Evolutionary conservation across 2,888 invertebrate genomes (phyloP).

Genomic region (Ophion ellenae): DNA sequence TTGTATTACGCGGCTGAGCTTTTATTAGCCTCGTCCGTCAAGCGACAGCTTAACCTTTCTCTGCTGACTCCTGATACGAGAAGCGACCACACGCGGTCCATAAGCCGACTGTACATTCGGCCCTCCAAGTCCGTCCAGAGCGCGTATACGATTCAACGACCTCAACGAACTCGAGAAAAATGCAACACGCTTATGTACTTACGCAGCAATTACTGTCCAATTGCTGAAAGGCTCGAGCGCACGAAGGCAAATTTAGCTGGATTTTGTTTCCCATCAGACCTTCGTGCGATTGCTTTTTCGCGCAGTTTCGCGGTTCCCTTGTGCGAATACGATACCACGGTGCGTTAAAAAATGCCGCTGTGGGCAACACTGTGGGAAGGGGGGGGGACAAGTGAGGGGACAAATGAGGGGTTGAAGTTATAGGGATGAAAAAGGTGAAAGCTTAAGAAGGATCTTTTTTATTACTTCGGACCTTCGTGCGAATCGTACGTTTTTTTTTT

Average conservation of each 20-base stretch:
- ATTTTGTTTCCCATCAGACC: neutral
- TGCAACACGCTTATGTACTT: neutral
- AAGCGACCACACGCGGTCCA: slow-evolving; percentile 19
- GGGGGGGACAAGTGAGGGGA: too few relatives aligned
- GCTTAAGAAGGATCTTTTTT: too few relatives aligned
- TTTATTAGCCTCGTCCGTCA: slow-evolving; percentile 78
- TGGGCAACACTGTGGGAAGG: too few relatives aligned
- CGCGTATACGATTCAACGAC: neutral
- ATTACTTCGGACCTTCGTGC: too few relatives aligned
- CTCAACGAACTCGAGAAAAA: neutral
- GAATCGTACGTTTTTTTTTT: too few relatives aligned
- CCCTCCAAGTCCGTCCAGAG: neutral
- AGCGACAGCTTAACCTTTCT: slow-evolving; percentile 79
- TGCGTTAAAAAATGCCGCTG: too few relatives aligned
- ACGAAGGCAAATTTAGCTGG: neutral
- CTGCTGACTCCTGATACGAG: slow-evolving; percentile 64
- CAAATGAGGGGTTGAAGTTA: too few relatives aligned
- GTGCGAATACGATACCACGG: too few relatives aligned
- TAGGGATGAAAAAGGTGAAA: too few relatives aligned
- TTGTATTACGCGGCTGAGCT: slow-evolving; percentile 78
- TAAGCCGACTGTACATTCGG: slow-evolving; percentile 9
- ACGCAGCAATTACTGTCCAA: neutral
- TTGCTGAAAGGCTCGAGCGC: neutral
- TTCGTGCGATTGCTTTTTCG: neutral
- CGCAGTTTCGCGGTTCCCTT: too few relatives aligned